Evolutionary conservation across 2,888 invertebrate species (phyloP).

Genomic region (Agonopterix alstromeriana): DNA sequence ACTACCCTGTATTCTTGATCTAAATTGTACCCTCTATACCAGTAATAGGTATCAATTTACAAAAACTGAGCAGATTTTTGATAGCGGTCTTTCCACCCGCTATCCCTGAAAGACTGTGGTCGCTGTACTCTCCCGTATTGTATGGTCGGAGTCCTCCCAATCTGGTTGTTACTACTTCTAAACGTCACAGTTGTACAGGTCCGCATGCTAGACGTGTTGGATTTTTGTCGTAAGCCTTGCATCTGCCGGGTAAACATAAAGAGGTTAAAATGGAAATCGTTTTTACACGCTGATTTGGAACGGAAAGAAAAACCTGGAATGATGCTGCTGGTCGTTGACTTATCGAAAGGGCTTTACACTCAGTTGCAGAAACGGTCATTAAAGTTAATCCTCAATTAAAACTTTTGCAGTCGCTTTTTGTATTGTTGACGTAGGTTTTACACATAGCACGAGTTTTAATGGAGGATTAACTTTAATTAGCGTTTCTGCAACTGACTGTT

Average conservation of each 20-base stretch:
- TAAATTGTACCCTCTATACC: no score
- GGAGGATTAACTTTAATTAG: no score
- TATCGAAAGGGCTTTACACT: no score
- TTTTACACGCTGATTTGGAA: background rate
- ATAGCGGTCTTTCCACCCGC: slow-evolving; percentile 38
- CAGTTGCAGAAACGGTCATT: no score
- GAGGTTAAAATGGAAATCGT: background rate
- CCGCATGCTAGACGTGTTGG: slow-evolving; percentile 64
- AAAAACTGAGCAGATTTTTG: slow-evolving; percentile 39
- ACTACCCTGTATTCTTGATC: no score
- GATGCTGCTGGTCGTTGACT: no score
- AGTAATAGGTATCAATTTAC: background rate
- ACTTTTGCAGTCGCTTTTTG: no score
- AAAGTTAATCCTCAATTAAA: no score
- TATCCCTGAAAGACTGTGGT: slow-evolving; percentile 32
- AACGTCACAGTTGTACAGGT: slow-evolving; percentile 60
- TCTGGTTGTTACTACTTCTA: slow-evolving; percentile 50
- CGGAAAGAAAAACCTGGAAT: no score
- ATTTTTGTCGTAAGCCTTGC: slow-evolving; percentile 70
- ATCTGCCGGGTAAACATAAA: slow-evolving; percentile 37
- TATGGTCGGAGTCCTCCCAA: slow-evolving; percentile 25
- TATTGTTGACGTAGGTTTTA: no score
- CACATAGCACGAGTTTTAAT: no score
- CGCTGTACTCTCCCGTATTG: slow-evolving; percentile 36
- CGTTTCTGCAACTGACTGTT: no score